Evolutionary conservation across 2,113 vertebrate genomes (phyloP).

Genomic region (Phalacrocorax pelagicus): DNA sequence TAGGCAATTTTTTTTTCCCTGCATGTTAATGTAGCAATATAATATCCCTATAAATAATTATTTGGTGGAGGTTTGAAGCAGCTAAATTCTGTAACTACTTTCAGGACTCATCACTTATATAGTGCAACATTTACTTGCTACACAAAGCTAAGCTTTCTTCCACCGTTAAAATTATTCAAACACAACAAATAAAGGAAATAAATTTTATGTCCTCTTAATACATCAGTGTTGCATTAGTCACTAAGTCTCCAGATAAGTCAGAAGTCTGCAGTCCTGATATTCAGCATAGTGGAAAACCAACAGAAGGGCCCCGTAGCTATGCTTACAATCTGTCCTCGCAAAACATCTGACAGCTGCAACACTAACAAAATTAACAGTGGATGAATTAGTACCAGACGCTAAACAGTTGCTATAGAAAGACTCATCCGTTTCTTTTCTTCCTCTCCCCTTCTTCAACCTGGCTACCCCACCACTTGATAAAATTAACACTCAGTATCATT

Average conservation of each 20-base stretch:
- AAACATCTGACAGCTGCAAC: constrained; percentile 90
- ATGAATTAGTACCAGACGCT: constrained; percentile 95
- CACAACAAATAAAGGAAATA: constrained; percentile 40
- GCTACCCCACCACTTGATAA: constrained; percentile 39
- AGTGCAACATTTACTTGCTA: neutral
- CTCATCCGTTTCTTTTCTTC: constrained; percentile 44
- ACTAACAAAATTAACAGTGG: constrained; percentile 95
- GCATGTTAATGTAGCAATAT: neutral
- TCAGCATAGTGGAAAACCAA: constrained; percentile 88
- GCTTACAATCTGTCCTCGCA: constrained; percentile 87
- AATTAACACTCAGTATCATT: constrained; percentile 4
- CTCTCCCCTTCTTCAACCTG: constrained; percentile 27
- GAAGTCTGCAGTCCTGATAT: constrained; percentile 82
- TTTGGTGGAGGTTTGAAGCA: neutral
- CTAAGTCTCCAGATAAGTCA: constrained; percentile 76
- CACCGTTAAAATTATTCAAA: constrained; percentile 4
- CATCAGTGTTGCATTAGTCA: constrained; percentile 52
- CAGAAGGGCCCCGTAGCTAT: constrained; percentile 92
- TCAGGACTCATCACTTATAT: neutral
- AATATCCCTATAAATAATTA: neutral
- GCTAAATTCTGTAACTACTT: neutral
- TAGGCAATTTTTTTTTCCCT: neutral
- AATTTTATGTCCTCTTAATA: constrained; percentile 53
- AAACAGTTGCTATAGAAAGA: constrained; percentile 77
- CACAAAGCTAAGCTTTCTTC: neutral